Evolutionary conservation across 2,113 vertebrate genomes (phyloP).

Genomic region (Labeo rohita): DNA sequence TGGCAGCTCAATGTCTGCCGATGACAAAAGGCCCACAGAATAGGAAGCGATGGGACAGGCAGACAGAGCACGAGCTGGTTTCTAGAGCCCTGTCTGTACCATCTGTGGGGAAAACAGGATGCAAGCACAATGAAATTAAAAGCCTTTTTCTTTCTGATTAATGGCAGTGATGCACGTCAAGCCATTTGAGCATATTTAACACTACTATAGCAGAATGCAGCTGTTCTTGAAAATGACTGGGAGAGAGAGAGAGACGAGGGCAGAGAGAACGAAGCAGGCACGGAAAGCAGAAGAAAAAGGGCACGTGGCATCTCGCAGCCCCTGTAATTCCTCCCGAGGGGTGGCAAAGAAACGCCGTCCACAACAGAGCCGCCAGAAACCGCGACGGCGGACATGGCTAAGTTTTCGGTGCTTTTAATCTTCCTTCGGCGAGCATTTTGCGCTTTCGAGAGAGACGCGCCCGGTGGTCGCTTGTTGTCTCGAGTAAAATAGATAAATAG

Average conservation of each 20-base stretch:
- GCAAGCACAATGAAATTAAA: conserved; percentile 69
- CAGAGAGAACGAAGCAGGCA: conserved; percentile 29
- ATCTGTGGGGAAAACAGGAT: conserved; percentile 70
- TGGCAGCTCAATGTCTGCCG: conserved; percentile 71
- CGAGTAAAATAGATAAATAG: conserved; percentile 6
- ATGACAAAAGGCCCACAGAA: conserved; percentile 74
- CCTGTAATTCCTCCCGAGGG: conserved; percentile 18
- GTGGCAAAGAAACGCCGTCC: conserved; percentile 7
- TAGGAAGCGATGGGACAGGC: conserved; percentile 62
- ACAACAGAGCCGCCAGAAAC: neutral
- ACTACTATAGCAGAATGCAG: conserved; percentile 70
- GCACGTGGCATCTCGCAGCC: neutral
- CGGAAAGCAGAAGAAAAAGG: conserved; percentile 23
- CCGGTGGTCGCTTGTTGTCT: conserved; percentile 9
- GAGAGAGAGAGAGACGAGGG: conserved; percentile 20
- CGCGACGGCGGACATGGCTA: conserved; percentile 12
- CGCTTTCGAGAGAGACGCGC: neutral
- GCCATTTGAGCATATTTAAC: conserved; percentile 75
- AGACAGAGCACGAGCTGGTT: conserved; percentile 56
- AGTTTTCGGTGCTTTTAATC: conserved; percentile 20
- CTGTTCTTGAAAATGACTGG: conserved; percentile 57
- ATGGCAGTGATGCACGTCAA: conserved; percentile 75
- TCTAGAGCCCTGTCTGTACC: conserved; percentile 65
- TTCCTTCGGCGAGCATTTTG: neutral
- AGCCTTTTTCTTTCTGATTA: conserved; percentile 71